phyloP scores from a whole-genome alignment of 2,888 invertebrate genomes.

The Thecophora atra region DNA sequence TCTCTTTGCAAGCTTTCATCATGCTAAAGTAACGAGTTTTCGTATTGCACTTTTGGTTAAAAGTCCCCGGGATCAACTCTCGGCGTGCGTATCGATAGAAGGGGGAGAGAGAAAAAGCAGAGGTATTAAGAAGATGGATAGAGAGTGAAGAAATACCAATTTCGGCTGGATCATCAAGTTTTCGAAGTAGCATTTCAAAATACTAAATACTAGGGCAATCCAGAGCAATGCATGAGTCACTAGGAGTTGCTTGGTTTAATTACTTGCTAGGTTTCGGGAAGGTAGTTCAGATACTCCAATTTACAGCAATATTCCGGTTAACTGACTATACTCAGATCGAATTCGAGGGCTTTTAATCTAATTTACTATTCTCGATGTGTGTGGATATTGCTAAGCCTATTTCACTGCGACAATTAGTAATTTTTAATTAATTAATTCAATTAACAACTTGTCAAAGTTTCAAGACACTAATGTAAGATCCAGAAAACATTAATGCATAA shows the following conservation, averaged over 20 bases:
- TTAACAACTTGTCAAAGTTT: background rate
- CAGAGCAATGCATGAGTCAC: background rate
- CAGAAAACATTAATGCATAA: too few relatives aligned
- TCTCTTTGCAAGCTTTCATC: too few relatives aligned
- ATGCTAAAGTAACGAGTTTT: too few relatives aligned
- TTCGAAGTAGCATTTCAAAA: slow-evolving; percentile 2
- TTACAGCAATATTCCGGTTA: too few relatives aligned
- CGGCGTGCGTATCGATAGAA: background rate
- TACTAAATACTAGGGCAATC: background rate
- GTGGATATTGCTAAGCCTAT: slow-evolving; percentile 4
- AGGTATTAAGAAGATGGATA: background rate
- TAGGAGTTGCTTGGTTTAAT: background rate
- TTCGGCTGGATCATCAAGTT: background rate
- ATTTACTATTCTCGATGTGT: background rate
- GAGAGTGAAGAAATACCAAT: slow-evolving; percentile 21
- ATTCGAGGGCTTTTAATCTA: too few relatives aligned
- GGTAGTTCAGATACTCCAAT: too few relatives aligned
- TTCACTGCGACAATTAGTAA: background rate
- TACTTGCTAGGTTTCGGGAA: too few relatives aligned
- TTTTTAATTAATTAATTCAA: background rate
- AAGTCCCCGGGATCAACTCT: background rate
- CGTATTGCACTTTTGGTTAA: too few relatives aligned
- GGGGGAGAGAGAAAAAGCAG: slow-evolving; percentile 9
- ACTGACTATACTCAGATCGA: too few relatives aligned
- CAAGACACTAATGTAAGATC: slow-evolving; percentile 7